phyloP scores from a whole-genome alignment of 2,113 vertebrate genomes.

The Myrmecobius fasciatus region DNA sequence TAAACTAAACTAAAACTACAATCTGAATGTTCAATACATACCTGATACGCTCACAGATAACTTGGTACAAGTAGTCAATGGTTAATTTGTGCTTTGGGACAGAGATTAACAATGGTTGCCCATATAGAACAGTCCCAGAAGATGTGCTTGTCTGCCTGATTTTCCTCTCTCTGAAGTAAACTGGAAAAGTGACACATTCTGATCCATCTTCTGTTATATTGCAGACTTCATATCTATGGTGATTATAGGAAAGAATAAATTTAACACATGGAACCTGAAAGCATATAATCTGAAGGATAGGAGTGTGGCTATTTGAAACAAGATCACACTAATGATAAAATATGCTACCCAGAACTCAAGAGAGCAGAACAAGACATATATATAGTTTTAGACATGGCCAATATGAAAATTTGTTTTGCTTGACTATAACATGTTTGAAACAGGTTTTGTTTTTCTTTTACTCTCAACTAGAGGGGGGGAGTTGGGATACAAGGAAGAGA shows the following conservation, averaged over 20 bases:
- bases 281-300: not conserved
- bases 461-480: not conserved
- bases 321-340: not conserved
- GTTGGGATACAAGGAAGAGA: not conserved
- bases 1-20: not conserved
- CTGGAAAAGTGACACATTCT: conserved; percentile 88
- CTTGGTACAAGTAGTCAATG: conserved; percentile 89
- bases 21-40: conserved; percentile 76
- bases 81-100: conserved; percentile 92
- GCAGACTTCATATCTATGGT: conserved; percentile 90
- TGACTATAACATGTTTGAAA: not conserved
- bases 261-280: not conserved
- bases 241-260: conserved; percentile 60
- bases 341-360: not conserved
- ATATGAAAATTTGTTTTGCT: not conserved
- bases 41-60: conserved; percentile 92
- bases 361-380: not conserved
- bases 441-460: not conserved
- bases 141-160: conserved; percentile 87
- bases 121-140: conserved; percentile 90
- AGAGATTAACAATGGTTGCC: conserved; percentile 94
- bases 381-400: not conserved
- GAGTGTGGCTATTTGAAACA: not conserved
- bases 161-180: conserved; percentile 96
- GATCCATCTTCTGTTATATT: conserved; percentile 72